Conservation (phyloP, 2,888 invertebrate species). For the Copidosoma aretas region DNA sequence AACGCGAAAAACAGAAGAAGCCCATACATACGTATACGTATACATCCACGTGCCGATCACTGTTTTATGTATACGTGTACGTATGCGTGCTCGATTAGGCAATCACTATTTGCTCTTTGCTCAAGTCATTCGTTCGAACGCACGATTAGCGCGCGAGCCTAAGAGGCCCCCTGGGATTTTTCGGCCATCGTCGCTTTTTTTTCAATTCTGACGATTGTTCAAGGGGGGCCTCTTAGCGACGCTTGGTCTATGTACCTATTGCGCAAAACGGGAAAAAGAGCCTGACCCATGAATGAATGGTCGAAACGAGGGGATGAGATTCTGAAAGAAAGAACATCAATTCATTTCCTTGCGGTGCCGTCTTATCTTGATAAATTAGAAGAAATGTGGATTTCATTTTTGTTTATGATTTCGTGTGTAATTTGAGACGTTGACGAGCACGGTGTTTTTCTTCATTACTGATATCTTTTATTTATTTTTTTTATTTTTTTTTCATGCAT, state of each 20-base stretch:
- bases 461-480: too few species aligned
- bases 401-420: not conserved
- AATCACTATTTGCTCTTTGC: not conserved
- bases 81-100: not conserved
- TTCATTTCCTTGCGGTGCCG: conserved; percentile 52
- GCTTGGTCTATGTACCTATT: conserved; percentile 58
- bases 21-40: not conserved
- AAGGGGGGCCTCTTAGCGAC: conserved; percentile 46
- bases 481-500: too few species aligned
- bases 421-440: too few species aligned
- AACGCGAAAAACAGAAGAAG: not conserved
- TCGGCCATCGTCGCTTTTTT: not conserved
- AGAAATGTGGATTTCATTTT: not conserved
- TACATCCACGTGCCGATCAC: not conserved
- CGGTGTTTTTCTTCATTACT: too few species aligned
- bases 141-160: conserved; percentile 16
- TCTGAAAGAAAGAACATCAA: conserved; percentile 62
- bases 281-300: conserved; percentile 63
- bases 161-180: conserved; percentile 14
- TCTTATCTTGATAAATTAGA: not conserved
- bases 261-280: conserved; percentile 63
- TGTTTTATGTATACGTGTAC: not conserved
- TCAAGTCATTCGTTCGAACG: not conserved
- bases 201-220: not conserved
- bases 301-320: conserved; percentile 62